Percentiles rank a stretch among this genome's conserved stretches.
phyloP scores from a whole-genome alignment of 2,113 vertebrate species.

The Microcebus lehilahytsara region DNA sequence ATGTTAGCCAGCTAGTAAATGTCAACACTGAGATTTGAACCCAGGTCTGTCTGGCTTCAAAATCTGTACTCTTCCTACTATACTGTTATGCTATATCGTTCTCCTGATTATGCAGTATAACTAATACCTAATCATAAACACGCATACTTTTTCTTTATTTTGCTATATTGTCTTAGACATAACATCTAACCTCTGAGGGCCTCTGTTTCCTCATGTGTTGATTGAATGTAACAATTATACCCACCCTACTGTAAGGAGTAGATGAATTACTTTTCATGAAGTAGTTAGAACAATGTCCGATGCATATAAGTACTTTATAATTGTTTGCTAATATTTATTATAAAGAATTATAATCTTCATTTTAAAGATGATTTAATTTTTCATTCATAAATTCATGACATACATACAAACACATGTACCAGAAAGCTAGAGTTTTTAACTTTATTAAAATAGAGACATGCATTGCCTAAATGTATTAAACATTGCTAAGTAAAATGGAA shows the following conservation, averaged over 20 bases:
- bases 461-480: background rate
- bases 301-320: background rate
- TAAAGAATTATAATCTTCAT: background rate
- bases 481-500: background rate
- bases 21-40: background rate
- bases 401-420: background rate
- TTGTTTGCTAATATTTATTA: background rate
- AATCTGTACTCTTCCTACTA: background rate
- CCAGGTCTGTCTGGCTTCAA: background rate
- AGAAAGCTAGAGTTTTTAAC: background rate
- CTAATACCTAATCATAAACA: background rate
- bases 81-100: background rate
- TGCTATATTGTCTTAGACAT: background rate
- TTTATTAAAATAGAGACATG: background rate
- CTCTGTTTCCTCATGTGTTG: background rate
- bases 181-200: background rate
- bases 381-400: background rate
- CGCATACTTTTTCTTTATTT: background rate
- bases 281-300: background rate
- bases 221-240: background rate
- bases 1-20: background rate
- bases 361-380: conserved; percentile 12
- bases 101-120: background rate
- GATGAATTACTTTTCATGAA: background rate
- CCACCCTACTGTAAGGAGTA: background rate